Percentiles rank a stretch among this genome's conserved stretches.
Conservation (phyloP, 1,140 invertebrate species). For the Hydropsyche tenuis region DNA sequence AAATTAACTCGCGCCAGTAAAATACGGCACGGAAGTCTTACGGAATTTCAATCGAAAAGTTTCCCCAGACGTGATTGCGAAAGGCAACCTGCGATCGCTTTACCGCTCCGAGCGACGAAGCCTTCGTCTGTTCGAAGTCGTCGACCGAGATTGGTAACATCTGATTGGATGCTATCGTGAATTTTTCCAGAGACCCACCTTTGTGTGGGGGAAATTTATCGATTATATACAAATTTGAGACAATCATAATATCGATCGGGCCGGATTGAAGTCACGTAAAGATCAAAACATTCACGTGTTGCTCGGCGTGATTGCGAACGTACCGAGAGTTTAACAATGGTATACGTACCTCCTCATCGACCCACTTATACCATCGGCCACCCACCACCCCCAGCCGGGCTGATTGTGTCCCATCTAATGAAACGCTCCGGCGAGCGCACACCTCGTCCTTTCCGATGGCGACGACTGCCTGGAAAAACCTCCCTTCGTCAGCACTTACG, state of each 20-base stretch:
- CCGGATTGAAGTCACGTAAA: background rate
- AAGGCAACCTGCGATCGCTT: background rate
- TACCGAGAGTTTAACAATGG: background rate
- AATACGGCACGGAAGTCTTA: slow-evolving; percentile 17
- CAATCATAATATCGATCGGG: background rate
- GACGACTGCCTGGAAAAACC: slow-evolving; percentile 17
- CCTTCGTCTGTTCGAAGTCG: background rate
- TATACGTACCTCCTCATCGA: background rate
- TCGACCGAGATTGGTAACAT: background rate
- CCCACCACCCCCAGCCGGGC: background rate
- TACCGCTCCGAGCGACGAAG: background rate
- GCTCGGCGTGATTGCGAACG: background rate
- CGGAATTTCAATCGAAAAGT: slow-evolving; percentile 40
- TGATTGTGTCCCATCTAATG: slow-evolving; percentile 35
- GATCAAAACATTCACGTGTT: background rate
- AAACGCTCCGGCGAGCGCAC: slow-evolving; percentile 14
- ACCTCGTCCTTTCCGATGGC: background rate
- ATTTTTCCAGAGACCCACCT: background rate
- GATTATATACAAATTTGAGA: too few species aligned
- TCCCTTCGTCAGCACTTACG: slow-evolving; percentile 34
- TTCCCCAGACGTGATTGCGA: background rate
- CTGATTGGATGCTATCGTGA: background rate
- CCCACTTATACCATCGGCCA: too few species aligned
- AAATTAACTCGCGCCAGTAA: slow-evolving; percentile 36
- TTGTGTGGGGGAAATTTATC: background rate